These are phyloP conservation scores for Anoura caudifer DNA, from an alignment of 2,113 vertebrate genomes.

Conservation along the genomic window DNA sequence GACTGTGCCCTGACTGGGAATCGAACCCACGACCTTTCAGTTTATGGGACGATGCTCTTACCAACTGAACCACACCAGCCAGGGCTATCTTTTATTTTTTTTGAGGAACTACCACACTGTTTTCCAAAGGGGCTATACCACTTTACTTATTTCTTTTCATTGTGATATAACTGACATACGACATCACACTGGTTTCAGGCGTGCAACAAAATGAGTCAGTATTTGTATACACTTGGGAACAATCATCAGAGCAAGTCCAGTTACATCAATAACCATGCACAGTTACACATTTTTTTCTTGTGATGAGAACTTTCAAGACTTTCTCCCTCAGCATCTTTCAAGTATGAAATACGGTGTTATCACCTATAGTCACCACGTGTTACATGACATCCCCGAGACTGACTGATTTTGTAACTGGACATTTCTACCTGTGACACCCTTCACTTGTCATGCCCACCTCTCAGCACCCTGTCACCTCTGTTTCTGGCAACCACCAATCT, in stretches of 20 bases:
- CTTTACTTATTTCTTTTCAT: neutral
- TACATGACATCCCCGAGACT: neutral
- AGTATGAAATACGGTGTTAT: neutral
- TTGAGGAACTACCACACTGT: neutral
- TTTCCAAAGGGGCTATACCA: neutral
- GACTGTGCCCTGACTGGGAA: too few relatives aligned
- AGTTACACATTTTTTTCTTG: neutral
- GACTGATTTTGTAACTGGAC: neutral
- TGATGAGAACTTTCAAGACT: neutral
- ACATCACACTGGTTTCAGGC: neutral
- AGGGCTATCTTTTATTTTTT: neutral
- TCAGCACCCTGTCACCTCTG: neutral
- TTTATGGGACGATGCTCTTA: too few relatives aligned
- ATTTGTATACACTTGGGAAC: neutral
- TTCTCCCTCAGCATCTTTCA: neutral
- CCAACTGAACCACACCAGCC: too few relatives aligned
- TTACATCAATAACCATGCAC: neutral
- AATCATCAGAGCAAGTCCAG: neutral
- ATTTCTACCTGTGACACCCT: neutral
- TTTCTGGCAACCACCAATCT: neutral
- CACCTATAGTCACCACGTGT: neutral
- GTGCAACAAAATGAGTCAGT: neutral
- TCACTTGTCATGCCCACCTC: neutral
- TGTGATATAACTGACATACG: neutral
- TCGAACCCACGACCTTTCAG: too few relatives aligned